Conservation (phyloP, 2,113 vertebrate genomes). For the Cyanoramphus novaezelandiae region DNA sequence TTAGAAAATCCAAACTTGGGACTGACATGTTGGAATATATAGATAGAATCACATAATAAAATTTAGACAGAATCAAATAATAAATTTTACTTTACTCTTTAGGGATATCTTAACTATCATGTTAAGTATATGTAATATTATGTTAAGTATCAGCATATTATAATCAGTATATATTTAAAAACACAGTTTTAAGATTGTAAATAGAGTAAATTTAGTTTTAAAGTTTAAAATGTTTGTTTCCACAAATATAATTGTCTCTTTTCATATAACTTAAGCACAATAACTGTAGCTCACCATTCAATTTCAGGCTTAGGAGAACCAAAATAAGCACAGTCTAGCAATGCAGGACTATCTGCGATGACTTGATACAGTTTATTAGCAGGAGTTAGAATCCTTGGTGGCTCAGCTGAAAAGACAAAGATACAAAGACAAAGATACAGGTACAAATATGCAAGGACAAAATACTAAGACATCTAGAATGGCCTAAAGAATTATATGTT, state of each 20-base stretch:
- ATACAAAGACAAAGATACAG: background rate
- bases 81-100: background rate
- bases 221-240: background rate
- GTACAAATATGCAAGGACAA: background rate
- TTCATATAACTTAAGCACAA: background rate
- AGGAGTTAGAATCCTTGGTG: constrained; percentile 89
- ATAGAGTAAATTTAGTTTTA: background rate
- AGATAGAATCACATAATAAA: background rate
- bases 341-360: constrained; percentile 82
- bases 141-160: rapidly evolving
- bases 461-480: background rate
- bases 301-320: constrained; percentile 91
- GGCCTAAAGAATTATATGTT: background rate
- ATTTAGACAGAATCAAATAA: background rate
- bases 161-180: background rate
- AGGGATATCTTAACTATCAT: background rate
- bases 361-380: constrained; percentile 88
- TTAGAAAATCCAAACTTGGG: background rate
- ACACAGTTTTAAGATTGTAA: background rate
- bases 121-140: background rate
- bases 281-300: constrained; percentile 83
- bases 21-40: background rate
- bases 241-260: background rate
- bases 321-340: constrained; percentile 89
- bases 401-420: constrained; percentile 83